Conservation (phyloP, 2,113 vertebrate genomes). For the Gobius niger region DNA sequence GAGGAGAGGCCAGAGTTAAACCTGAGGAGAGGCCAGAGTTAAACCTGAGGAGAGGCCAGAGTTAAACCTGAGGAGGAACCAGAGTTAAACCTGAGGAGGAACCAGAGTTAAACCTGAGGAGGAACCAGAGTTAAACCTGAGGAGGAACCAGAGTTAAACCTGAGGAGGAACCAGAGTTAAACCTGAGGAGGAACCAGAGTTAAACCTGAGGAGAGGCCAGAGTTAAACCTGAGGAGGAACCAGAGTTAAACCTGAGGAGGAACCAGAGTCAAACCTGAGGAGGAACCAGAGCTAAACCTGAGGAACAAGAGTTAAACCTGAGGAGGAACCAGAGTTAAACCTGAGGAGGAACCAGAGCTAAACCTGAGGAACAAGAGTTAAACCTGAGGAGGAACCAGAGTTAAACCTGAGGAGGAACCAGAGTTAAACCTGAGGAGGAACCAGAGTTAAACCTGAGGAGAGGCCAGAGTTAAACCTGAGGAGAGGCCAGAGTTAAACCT, state of each 20-base stretch:
- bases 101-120: too few relatives aligned
- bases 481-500: too few relatives aligned
- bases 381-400: constrained; percentile 78
- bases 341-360: constrained; percentile 66
- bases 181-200: too few relatives aligned
- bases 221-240: constrained; percentile 77
- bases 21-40: constrained; percentile 74
- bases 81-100: not conserved
- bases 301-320: too few relatives aligned
- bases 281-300: not conserved
- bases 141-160: too few relatives aligned
- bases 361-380: too few relatives aligned
- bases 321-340: constrained; percentile 65
- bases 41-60: too few relatives aligned
- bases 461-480: not conserved
- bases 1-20: constrained; percentile 56
- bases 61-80: constrained; percentile 82
- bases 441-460: constrained; percentile 88
- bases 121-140: not conserved
- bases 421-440: too few relatives aligned
- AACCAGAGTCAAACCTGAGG: too few relatives aligned
- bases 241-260: not conserved
- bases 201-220: constrained; percentile 80
- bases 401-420: constrained; percentile 78
- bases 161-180: constrained; percentile 57